phyloP scores from a whole-genome alignment of 2,797 vertebrate species.

The Artibeus lituratus region DNA sequence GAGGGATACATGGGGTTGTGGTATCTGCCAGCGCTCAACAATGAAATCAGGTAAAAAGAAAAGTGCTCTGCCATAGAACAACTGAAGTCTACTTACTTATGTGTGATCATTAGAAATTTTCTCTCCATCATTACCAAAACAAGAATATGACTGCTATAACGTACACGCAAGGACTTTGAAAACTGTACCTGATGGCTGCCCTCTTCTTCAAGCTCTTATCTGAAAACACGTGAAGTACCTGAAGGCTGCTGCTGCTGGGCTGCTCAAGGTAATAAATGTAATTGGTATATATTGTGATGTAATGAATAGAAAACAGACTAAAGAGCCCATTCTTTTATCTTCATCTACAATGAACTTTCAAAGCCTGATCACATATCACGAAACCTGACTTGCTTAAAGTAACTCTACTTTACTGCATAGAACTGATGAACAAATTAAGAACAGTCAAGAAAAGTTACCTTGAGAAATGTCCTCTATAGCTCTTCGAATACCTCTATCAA shows the following conservation, averaged over 20 bases:
- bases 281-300: background rate
- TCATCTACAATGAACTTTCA: background rate
- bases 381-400: slow-evolving; percentile 14
- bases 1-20: background rate
- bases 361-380: background rate
- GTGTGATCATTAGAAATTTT: background rate
- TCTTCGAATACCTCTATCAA: slow-evolving; percentile 95
- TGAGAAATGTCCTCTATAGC: slow-evolving; percentile 96
- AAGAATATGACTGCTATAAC: background rate
- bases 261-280: background rate
- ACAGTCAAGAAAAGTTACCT: slow-evolving; percentile 82
- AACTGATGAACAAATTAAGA: slow-evolving; percentile 1
- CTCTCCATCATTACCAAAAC: background rate
- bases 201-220: background rate
- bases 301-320: background rate
- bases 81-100: background rate
- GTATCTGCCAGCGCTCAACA: background rate
- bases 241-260: background rate
- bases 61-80: background rate
- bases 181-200: background rate
- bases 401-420: background rate
- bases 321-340: background rate
- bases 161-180: background rate
- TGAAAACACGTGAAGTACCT: slow-evolving; percentile 17
- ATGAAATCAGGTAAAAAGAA: background rate